Percentiles rank a stretch among this genome's conserved stretches.
phyloP scores from a whole-genome alignment of 2,888 invertebrate genomes.

The Polyommatus iphigenia region DNA sequence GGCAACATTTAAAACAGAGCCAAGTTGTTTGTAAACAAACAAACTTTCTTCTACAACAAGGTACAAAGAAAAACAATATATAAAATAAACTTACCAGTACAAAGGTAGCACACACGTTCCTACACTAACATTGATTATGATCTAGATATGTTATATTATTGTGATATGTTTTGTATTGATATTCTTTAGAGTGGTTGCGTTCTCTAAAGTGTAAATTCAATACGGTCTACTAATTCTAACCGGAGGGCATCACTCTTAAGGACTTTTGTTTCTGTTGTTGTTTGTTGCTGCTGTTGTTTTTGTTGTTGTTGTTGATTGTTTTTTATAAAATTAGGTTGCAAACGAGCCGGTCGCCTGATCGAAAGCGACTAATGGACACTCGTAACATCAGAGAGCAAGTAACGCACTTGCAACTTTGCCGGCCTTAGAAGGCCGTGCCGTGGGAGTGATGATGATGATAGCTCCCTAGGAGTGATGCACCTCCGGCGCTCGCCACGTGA shows the following conservation, averaged over 20 bases:
- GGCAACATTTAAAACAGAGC: background rate
- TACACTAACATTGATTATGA: constrained; percentile 38
- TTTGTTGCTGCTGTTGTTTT: constrained; percentile 41
- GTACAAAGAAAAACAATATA: background rate
- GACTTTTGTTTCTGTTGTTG: constrained; percentile 43
- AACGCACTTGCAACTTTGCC: background rate
- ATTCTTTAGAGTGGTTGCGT: constrained; percentile 76
- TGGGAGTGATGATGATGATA: constrained; percentile 36
- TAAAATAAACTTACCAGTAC: constrained; percentile 32
- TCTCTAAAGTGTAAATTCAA: constrained; percentile 57
- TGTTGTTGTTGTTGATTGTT: constrained; percentile 41
- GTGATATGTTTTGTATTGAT: constrained; percentile 78
- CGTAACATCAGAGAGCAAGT: background rate
- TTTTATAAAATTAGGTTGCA: too few species aligned
- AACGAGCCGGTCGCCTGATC: too few species aligned
- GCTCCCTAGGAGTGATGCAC: constrained; percentile 77
- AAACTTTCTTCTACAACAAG: background rate
- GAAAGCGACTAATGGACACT: background rate
- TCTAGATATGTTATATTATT: constrained; percentile 58
- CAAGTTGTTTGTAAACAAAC: constrained; percentile 1
- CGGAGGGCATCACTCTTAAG: constrained; percentile 74
- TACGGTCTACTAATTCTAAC: constrained; percentile 40
- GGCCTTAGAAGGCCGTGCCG: background rate
- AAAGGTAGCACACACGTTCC: constrained; percentile 30
- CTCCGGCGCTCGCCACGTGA: constrained; percentile 79